Percentiles rank a stretch among this genome's conserved stretches.
Evolutionary conservation across 2,888 invertebrate genomes (phyloP).

Genomic region (Lithosia quadra): DNA sequence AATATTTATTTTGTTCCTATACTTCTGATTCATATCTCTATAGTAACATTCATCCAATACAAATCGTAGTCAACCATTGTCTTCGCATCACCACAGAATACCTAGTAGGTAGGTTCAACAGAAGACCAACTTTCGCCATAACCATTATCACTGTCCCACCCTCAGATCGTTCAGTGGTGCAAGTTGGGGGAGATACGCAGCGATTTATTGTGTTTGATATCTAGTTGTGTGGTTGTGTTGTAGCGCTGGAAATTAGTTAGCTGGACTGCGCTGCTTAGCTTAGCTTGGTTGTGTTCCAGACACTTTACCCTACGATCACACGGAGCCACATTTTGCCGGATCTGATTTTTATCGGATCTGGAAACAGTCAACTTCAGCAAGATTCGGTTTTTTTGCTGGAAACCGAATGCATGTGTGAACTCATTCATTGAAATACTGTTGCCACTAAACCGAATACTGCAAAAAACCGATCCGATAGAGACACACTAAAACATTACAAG

Average conservation of each 20-base stretch:
- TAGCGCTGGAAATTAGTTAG: neutral
- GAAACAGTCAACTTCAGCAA: too few species aligned
- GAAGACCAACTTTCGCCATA: slow-evolving; percentile 80
- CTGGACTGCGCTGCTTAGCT: neutral
- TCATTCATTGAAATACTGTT: too few species aligned
- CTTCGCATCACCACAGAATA: slow-evolving; percentile 57
- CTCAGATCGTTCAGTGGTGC: slow-evolving; percentile 61
- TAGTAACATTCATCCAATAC: slow-evolving; percentile 46
- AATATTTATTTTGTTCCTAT: too few species aligned
- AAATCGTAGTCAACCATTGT: slow-evolving; percentile 60
- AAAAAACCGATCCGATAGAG: too few species aligned
- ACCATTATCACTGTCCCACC: slow-evolving; percentile 81
- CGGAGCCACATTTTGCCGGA: too few species aligned
- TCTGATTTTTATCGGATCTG: too few species aligned
- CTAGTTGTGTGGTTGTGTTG: neutral
- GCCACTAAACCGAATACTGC: too few species aligned
- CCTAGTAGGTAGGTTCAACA: slow-evolving; percentile 58
- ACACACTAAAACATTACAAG: too few species aligned
- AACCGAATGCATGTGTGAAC: too few species aligned
- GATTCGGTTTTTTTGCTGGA: too few species aligned
- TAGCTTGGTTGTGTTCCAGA: neutral
- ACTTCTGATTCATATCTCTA: slow-evolving; percentile 24
- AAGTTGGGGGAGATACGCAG: slow-evolving; percentile 47
- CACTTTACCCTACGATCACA: too few species aligned
- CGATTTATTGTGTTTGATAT: slow-evolving; percentile 20